Conservation (phyloP, 2,113 vertebrate genomes). For the Callithrix jacchus region DNA sequence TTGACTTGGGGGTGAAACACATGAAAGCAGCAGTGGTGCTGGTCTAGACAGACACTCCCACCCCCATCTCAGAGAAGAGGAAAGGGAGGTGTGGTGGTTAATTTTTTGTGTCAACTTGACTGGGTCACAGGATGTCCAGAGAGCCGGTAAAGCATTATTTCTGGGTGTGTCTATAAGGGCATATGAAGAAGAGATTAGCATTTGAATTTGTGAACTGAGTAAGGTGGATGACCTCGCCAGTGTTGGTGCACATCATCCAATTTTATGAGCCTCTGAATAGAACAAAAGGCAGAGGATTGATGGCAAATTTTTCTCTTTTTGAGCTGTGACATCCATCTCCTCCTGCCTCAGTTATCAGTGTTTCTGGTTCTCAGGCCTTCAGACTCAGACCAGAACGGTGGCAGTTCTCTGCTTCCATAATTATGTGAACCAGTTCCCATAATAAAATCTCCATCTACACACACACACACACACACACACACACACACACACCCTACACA, state of each 20-base stretch:
- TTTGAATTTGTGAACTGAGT: background rate
- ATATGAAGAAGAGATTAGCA: background rate
- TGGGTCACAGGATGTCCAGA: background rate
- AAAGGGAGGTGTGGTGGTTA: background rate
- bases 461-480: background rate
- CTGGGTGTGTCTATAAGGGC: background rate
- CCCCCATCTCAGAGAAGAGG: background rate
- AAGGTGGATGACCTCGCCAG: background rate
- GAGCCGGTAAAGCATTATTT: background rate
- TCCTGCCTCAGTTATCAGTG: background rate
- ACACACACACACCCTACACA: background rate
- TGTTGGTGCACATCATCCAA: background rate
- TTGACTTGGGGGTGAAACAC: background rate
- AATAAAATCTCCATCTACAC: background rate
- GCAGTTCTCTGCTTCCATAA: background rate
- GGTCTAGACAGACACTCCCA: background rate
- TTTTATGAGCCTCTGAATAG: no score
- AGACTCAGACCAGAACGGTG: background rate
- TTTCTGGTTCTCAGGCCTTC: background rate
- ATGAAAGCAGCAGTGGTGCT: background rate
- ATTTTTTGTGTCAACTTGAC: background rate
- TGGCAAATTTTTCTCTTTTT: background rate
- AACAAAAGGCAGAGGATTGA: background rate
- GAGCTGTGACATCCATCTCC: no score
- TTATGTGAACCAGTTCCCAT: background rate